phyloP scores from a whole-genome alignment of 1,140 invertebrate genomes.

The Papilio polyxenes region DNA sequence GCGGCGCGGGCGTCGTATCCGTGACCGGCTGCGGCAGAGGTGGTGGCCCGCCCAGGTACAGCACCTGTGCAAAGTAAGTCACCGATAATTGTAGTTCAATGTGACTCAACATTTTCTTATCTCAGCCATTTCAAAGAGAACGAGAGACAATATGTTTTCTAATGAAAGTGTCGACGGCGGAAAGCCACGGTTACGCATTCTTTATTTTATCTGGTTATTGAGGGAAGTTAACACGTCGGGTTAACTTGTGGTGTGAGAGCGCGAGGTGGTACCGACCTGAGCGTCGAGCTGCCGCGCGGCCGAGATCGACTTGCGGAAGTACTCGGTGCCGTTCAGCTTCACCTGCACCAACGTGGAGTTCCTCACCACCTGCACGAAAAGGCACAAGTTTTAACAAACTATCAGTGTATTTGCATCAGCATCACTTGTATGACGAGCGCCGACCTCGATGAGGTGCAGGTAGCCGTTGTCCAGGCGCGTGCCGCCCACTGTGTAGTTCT shows the following conservation, averaged over 20 bases:
- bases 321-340: conserved; percentile 92
- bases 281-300: conserved; percentile 90
- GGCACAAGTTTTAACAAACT: background rate
- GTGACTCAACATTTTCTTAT: too few species aligned
- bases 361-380: conserved; percentile 83
- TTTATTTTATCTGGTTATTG: too few species aligned
- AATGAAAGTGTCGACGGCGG: too few species aligned
- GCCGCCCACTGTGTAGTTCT: conserved; percentile 90
- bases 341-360: conserved; percentile 90
- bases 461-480: conserved; percentile 92
- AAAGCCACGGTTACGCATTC: background rate
- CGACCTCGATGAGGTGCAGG: conserved; percentile 91
- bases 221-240: too few species aligned
- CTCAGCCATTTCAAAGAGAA: too few species aligned
- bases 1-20: conserved; percentile 77
- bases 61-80: conserved; percentile 67
- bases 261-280: conserved; percentile 73
- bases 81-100: too few species aligned
- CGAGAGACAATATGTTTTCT: too few species aligned
- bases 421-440: background rate
- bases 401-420: background rate
- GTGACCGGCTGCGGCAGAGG: conserved; percentile 69
- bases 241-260: too few species aligned
- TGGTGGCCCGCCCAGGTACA: conserved; percentile 90
- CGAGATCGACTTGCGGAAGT: conserved; percentile 92